Conservation (phyloP, 2,888 invertebrate species). For the Eulithis testata region DNA sequence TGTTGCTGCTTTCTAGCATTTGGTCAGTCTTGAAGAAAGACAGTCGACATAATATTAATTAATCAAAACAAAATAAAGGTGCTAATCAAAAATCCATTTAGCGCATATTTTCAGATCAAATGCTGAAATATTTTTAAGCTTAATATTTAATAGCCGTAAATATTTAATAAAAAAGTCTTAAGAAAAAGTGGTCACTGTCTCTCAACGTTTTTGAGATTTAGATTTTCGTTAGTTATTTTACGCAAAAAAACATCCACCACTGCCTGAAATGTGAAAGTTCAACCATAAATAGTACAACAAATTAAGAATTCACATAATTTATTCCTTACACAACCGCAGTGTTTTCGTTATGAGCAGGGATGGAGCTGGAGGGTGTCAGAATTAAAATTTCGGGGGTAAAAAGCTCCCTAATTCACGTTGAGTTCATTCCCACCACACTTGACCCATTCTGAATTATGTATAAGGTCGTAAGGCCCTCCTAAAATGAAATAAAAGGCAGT, state of each 20-base stretch:
- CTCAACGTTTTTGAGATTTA: background rate
- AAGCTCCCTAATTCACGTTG: background rate
- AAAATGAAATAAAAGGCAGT: no score
- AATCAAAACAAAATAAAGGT: no score
- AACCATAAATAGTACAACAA: constrained; percentile 32
- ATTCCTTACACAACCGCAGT: constrained; percentile 31
- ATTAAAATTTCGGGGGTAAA: background rate
- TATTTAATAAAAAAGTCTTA: background rate
- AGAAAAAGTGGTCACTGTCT: background rate
- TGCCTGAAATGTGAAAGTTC: constrained; percentile 31
- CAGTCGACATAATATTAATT: no score
- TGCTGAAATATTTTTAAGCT: no score
- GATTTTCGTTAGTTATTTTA: constrained; percentile 1
- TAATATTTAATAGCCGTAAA: no score
- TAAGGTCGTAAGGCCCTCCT: no score
- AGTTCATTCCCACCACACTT: no score
- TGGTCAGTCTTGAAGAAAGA: no score
- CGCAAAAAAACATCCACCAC: constrained; percentile 15
- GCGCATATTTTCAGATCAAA: no score
- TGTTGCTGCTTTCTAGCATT: no score
- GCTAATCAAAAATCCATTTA: no score
- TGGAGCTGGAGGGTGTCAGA: background rate
- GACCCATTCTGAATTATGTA: no score
- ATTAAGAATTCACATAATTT: constrained; percentile 37
- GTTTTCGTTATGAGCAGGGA: constrained; percentile 16